These are phyloP conservation scores for Proales similis DNA, from an alignment of 1,140 invertebrate genomes.

Conservation along the genomic window DNA sequence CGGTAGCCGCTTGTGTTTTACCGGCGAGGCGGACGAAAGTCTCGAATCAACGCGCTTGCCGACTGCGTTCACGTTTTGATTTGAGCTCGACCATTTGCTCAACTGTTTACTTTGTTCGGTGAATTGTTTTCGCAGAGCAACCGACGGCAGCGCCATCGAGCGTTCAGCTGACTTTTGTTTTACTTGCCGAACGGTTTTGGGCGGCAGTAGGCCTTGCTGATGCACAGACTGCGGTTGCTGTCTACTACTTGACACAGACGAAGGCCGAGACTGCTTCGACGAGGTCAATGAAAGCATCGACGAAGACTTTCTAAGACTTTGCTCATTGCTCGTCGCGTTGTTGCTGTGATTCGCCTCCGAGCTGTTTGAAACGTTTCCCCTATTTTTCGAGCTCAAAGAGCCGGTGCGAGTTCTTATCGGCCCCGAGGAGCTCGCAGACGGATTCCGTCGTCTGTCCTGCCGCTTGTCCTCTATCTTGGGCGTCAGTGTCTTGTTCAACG, in stretches of 20 bases:
- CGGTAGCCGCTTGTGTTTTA: no score
- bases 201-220: background rate
- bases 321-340: background rate
- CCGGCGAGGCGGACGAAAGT: no score
- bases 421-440: no score
- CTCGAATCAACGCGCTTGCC: no score
- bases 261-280: no score
- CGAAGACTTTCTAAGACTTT: conserved; percentile 16
- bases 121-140: no score
- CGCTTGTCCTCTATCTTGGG: background rate
- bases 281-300: conserved; percentile 5
- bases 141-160: background rate
- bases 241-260: no score
- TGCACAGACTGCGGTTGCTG: background rate
- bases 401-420: no score
- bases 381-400: background rate
- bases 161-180: conserved; percentile 15
- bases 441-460: no score
- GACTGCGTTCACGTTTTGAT: conserved; percentile 25
- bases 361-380: background rate
- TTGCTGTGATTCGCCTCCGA: conserved; percentile 5
- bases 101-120: conserved; percentile 36
- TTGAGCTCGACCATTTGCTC: conserved; percentile 24
- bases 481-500: background rate
- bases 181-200: conserved; percentile 22